Evolutionary conservation across 2,797 vertebrate species (phyloP).

Genomic region (Girardinus metallicus): DNA sequence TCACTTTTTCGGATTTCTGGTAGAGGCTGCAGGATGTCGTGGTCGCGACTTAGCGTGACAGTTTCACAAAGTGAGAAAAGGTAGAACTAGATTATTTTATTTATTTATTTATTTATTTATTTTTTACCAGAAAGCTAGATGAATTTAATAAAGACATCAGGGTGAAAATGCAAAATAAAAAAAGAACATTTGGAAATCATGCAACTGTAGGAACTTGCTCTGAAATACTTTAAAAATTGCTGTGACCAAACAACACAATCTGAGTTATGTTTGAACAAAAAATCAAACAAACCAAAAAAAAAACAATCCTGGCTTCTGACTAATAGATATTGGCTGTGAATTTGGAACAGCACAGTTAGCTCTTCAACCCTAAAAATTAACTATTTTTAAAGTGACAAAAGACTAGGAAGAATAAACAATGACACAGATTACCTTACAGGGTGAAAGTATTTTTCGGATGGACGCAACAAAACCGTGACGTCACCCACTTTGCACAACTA

Average conservation of each 20-base stretch:
- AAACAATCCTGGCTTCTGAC: background rate
- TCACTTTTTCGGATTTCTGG: background rate
- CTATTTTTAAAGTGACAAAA: no score
- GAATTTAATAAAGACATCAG: background rate
- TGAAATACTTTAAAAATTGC: background rate
- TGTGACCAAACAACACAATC: background rate
- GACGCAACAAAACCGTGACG: background rate
- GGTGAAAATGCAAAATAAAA: background rate
- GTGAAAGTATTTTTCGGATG: background rate
- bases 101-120: no score
- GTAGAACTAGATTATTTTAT: background rate
- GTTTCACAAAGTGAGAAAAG: background rate
- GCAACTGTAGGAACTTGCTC: background rate
- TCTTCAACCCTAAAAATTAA: background rate
- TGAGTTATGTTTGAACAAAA: background rate
- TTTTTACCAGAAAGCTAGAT: background rate
- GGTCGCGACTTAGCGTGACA: background rate
- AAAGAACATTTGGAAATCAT: background rate
- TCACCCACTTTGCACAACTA: background rate
- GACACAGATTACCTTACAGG: no score
- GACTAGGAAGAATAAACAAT: background rate
- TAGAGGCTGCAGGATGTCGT: background rate
- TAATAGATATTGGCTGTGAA: background rate
- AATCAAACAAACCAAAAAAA: background rate
- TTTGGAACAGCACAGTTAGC: background rate